Percentiles rank a stretch among this genome's conserved stretches.
phyloP scores from a whole-genome alignment of 2,888 invertebrate genomes.

The Horisme vitalbata region DNA sequence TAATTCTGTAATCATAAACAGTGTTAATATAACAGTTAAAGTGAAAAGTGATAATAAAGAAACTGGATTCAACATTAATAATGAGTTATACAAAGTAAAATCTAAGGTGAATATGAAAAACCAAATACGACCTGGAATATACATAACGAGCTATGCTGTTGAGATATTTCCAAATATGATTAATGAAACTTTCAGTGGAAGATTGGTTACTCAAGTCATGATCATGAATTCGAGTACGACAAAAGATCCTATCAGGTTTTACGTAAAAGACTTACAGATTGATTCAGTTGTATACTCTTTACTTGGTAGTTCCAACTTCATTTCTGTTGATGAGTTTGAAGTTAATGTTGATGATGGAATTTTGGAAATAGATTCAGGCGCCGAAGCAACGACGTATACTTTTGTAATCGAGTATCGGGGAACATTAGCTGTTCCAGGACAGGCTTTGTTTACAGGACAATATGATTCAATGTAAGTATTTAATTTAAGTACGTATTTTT shows the following conservation, averaged over 20 bases:
- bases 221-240: slow-evolving; percentile 39
- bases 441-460: slow-evolving; percentile 47
- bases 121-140: slow-evolving; percentile 54
- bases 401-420: slow-evolving; percentile 53
- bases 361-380: slow-evolving; percentile 46
- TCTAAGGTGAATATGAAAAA: slow-evolving; percentile 28
- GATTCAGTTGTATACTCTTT: slow-evolving; percentile 43
- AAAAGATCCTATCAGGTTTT: slow-evolving; percentile 47
- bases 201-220: slow-evolving; percentile 39
- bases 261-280: slow-evolving; percentile 44
- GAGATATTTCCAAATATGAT: slow-evolving; percentile 43
- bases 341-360: slow-evolving; percentile 41
- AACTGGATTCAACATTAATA: background rate
- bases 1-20: background rate
- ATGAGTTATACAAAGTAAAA: background rate
- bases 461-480: slow-evolving; percentile 47
- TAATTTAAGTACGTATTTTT: too few species aligned
- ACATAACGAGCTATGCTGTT: slow-evolving; percentile 43
- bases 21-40: background rate
- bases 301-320: slow-evolving; percentile 34
- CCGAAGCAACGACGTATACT: slow-evolving; percentile 38
- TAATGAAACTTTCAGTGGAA: slow-evolving; percentile 46
- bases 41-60: background rate
- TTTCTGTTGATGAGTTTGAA: slow-evolving; percentile 28
- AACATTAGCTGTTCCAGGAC: slow-evolving; percentile 34